phyloP scores from a whole-genome alignment of 2,888 invertebrate species.

The Aelia acuminata region DNA sequence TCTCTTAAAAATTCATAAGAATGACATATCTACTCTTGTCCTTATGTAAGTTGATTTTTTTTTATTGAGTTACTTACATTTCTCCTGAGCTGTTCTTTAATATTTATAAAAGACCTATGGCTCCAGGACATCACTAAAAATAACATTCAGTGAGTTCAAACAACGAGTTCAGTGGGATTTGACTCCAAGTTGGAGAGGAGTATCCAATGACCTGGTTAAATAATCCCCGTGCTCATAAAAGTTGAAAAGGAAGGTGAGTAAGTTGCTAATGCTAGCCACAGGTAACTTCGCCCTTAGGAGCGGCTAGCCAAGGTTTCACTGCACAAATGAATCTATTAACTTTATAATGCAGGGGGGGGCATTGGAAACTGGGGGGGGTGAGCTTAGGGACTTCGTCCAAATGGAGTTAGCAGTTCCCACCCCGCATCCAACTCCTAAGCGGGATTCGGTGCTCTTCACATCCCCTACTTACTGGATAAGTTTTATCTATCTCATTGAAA shows the following conservation, averaged over 20 bases:
- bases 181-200: neutral
- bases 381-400: no score
- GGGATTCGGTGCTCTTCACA: neutral
- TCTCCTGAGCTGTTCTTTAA: neutral
- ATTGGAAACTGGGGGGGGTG: neutral
- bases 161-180: neutral
- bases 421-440: neutral
- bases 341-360: neutral
- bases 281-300: neutral
- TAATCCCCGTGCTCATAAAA: neutral
- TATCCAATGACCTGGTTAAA: neutral
- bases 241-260: neutral
- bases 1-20: no score
- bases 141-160: no score
- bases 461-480: no score
- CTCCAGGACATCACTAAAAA: neutral
- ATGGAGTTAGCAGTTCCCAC: constrained; percentile 2
- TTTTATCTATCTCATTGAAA: neutral
- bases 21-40: no score
- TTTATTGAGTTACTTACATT: no score
- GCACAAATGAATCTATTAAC: constrained; percentile 47
- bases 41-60: no score
- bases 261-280: neutral
- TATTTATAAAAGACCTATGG: neutral
- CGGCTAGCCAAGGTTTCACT: neutral